A percentile compares a stretch with the other conserved stretches of the same genome.
phyloP scores from a whole-genome alignment of 1,140 invertebrate species.

The Chrysopa pallens region DNA sequence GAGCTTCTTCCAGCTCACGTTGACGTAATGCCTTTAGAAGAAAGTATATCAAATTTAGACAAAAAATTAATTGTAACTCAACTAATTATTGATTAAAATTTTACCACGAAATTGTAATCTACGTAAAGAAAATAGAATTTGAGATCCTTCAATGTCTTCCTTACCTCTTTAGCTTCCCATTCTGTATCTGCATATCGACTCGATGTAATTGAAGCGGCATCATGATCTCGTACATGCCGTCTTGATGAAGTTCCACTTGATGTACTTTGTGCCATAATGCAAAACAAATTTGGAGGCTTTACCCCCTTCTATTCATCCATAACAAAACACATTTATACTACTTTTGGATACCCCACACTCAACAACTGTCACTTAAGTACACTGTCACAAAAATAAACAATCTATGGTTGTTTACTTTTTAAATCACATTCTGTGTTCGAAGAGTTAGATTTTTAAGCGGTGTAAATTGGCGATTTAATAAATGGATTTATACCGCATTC shows the following conservation, averaged over 20 bases:
- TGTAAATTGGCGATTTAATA: no score
- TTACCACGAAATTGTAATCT: background rate
- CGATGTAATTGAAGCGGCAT: constrained; percentile 26
- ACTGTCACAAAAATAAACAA: no score
- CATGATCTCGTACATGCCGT: constrained; percentile 28
- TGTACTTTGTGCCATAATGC: constrained; percentile 32
- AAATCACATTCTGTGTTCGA: no score
- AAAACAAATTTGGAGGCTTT: background rate
- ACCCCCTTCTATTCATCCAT: background rate
- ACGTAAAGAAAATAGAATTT: background rate
- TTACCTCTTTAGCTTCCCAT: constrained; percentile 50
- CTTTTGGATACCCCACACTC: no score
- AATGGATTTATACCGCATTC: no score
- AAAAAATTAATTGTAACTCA: background rate
- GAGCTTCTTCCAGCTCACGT: constrained; percentile 75
- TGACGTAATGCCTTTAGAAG: constrained; percentile 37
- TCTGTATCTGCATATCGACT: constrained; percentile 38
- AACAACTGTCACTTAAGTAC: no score
- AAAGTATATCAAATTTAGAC: background rate
- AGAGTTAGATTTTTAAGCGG: no score
- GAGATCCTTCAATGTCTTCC: background rate
- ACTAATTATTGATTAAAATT: background rate
- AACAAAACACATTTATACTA: background rate
- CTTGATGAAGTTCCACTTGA: constrained; percentile 32
- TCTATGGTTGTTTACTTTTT: no score